These are phyloP conservation scores for Tolypeutes matacus DNA, from an alignment of 2,797 vertebrate species.

Conservation along the genomic window DNA sequence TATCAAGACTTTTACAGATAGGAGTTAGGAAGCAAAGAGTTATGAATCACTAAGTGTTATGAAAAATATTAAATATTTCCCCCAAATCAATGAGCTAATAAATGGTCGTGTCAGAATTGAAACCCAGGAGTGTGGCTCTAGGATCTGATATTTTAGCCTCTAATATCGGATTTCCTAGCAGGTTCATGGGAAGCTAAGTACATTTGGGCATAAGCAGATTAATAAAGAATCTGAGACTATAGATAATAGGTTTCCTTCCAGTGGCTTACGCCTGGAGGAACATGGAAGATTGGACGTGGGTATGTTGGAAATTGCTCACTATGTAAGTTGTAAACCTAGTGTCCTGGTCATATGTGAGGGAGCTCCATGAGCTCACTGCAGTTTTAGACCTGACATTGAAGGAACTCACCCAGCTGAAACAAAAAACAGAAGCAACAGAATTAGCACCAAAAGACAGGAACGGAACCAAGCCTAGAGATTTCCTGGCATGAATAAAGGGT, in stretches of 20 bases:
- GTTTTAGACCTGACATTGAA: constrained; percentile 68
- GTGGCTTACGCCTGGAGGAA: background rate
- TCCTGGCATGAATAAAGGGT: constrained; percentile 78
- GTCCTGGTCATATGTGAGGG: constrained; percentile 24
- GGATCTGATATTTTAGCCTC: constrained; percentile 21
- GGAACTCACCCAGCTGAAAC: constrained; percentile 71
- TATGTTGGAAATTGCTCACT: constrained; percentile 50
- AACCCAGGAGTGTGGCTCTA: background rate
- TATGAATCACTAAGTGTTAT: constrained; percentile 56
- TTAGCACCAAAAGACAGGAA: constrained; percentile 80
- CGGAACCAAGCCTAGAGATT: constrained; percentile 75
- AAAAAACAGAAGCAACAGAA: constrained; percentile 77
- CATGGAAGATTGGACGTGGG: background rate
- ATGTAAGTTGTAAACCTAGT: constrained; percentile 41
- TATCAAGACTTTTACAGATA: background rate
- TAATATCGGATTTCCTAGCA: constrained; percentile 52
- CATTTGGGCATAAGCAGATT: constrained; percentile 32
- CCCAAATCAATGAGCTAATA: constrained; percentile 19
- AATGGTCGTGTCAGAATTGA: constrained; percentile 17
- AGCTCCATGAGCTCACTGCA: constrained; percentile 53
- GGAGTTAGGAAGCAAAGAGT: background rate
- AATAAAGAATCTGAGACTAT: constrained; percentile 21
- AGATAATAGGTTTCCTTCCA: background rate
- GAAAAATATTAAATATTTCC: constrained; percentile 63
- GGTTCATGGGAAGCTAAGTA: constrained; percentile 46